Conservation (phyloP, 2,797 vertebrate species). For the Arrhamphus sclerolepis region DNA sequence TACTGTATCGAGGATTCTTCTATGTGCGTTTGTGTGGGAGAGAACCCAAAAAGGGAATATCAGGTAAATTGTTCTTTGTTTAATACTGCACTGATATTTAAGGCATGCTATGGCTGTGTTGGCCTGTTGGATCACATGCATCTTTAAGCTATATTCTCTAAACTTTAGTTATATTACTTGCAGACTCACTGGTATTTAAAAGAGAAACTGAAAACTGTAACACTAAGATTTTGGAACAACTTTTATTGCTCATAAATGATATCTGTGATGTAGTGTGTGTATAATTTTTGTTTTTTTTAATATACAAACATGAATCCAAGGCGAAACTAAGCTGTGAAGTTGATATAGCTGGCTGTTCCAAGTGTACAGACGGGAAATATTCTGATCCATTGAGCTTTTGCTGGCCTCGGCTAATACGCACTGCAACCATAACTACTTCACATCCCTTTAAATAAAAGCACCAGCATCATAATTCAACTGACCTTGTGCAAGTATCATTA, state of each 20-base stretch:
- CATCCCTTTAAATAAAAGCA: conserved; percentile 83
- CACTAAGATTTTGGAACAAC: conserved; percentile 59
- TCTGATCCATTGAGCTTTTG: conserved; percentile 49
- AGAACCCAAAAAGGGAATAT: conserved; percentile 64
- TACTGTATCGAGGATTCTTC: conserved; percentile 52
- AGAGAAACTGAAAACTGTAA: conserved; percentile 47
- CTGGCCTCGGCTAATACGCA: conserved; percentile 66
- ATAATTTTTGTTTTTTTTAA: conserved; percentile 9
- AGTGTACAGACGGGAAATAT: conserved; percentile 43
- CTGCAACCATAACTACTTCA: conserved; percentile 75
- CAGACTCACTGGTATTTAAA: conserved; percentile 47
- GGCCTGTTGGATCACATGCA: conserved; percentile 65
- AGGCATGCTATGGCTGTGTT: conserved; percentile 72
- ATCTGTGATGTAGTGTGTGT: conserved; percentile 39
- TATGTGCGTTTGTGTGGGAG: conserved; percentile 55
- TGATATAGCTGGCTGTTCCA: conserved; percentile 50
- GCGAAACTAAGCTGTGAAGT: conserved; percentile 67
- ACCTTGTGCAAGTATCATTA: conserved; percentile 29
- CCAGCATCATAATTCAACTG: conserved; percentile 76
- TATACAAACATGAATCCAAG: conserved; percentile 22
- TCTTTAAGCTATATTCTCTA: conserved; percentile 58
- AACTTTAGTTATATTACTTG: conserved; percentile 55
- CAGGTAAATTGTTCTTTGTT: conserved; percentile 73
- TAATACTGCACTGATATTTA: conserved; percentile 75
- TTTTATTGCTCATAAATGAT: conserved; percentile 58